Base-by-base conservation (phyloP, 2,113 vertebrate genomes). In the Ochotona princeps region DNA sequence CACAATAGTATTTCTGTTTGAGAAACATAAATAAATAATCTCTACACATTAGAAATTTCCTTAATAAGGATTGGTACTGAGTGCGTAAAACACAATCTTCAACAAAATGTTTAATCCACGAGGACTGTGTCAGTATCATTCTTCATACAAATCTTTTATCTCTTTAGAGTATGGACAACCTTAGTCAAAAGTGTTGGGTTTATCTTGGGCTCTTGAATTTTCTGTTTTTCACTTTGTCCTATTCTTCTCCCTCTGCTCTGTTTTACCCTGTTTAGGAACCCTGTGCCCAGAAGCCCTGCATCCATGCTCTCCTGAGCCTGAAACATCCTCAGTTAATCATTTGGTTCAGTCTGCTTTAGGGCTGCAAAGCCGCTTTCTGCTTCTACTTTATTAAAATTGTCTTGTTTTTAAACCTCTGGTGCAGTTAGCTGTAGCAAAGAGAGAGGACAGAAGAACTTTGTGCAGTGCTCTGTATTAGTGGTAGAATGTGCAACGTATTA, bases 1-100 rank as follows among this genome's bases (percentile, higher is more conserved):
- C 94, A 98, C 98, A 98, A 98, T 98, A 87, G 91, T 94, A 97
- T 97, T 98, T 96, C 97, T 98, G 98, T 98, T 97, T 86, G 84
- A 79, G 93, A 95, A 96, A 67, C 81, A 83, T 95, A 97, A 97
- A 97, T 95, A 97, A 97, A 95, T 96, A 74, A 95, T 96, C 94
- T 96, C 78, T 93, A 80, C 89, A 47, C 95, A 96, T 95, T 87
- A 84, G 88, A 87, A 66, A 61, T 83, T 86, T 61, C 93, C 95
- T 96, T 95, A 96, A 18, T 96, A 96, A 95, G 74, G 87, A 51
- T 93, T 97, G 97, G 96, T 97, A 88, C 51, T 30, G 20, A 93
- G 20, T 73, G 0, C 79, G 51, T 57, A 65, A 87, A 87, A 32
- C n/a, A 78, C 88, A 25, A 54, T 76, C 9, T 57, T 96, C 35